A percentile compares a stretch with the other conserved stretches of the same genome.
These are phyloP conservation scores for Apocrypta bakeri DNA, from an alignment of 1,140 invertebrate genomes.

Conservation along the genomic window DNA sequence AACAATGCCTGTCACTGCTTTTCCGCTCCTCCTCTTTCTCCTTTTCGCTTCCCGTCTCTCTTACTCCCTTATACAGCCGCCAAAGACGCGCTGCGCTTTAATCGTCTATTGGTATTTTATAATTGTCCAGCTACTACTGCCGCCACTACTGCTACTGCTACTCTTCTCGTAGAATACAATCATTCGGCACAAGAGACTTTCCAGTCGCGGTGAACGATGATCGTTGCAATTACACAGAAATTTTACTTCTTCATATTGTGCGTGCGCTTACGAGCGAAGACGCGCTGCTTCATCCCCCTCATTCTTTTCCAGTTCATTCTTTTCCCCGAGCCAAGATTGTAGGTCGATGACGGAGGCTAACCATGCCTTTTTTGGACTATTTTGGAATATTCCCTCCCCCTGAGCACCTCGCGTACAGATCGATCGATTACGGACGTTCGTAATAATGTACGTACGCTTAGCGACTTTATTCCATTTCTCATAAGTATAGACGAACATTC, in stretches of 20 bases:
- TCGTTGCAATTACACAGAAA: slow-evolving; percentile 28
- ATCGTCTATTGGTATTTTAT: slow-evolving; percentile 56
- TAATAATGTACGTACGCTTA: too few relatives aligned
- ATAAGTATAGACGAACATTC: too few relatives aligned
- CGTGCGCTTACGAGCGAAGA: too few relatives aligned
- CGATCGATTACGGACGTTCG: not conserved
- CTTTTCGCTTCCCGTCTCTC: not conserved
- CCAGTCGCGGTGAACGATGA: not conserved
- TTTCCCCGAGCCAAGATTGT: slow-evolving; percentile 13
- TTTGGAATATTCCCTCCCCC: too few relatives aligned
- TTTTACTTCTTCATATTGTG: slow-evolving; percentile 31
- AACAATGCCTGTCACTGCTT: slow-evolving; percentile 62
- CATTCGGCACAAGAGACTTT: slow-evolving; percentile 13
- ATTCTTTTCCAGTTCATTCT: not conserved
- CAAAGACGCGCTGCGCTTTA: slow-evolving; percentile 14
- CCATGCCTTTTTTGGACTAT: not conserved
- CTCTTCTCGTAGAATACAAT: not conserved
- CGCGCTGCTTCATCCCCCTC: not conserved
- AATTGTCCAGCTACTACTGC: slow-evolving; percentile 57
- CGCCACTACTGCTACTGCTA: too few relatives aligned
- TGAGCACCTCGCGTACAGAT: too few relatives aligned
- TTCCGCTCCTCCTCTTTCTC: slow-evolving; percentile 21
- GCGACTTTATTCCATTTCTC: too few relatives aligned
- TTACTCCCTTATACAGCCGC: slow-evolving; percentile 14
- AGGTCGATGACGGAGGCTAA: not conserved